Base-by-base conservation (phyloP, 2,113 vertebrate genomes). In the Strix uralensis region DNA sequence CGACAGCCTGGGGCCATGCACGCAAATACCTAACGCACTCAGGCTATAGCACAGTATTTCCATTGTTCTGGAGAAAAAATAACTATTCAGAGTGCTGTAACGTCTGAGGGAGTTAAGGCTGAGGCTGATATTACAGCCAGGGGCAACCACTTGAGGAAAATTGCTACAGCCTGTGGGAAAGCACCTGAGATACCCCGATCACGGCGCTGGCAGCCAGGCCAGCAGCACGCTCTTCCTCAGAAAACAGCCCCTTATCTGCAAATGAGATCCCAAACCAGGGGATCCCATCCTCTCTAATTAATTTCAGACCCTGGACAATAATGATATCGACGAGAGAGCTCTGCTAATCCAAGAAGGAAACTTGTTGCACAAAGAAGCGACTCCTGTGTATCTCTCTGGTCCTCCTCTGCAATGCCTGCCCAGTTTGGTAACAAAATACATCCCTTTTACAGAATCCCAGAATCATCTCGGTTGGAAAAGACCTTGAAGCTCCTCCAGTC, bases 11-110 rank as follows among this genome's bases (percentile, higher is more conserved):
- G 22, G 51, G 73, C 49, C 2, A 2, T 4, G 21, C 49, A n/a
- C 0, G 0, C 8, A 34, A 36, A 69, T 6, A 59, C 6, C 1
- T 0, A 0, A 34, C 5, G 13, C 32, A 1, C 32, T n/a, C 11
- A 12, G 29, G 75, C 36, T 32, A 15, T 1, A 30, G 38, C 29
- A 23, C 10, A 3, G 54, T 5, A 26, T 69, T 94, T n/a, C 59
- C 40, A 11, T 30, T 22, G 21, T 40, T n/a, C 49, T 12, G 46
- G 25, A 46, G 73, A 30, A 29, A 13, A 47, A 27, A 16, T 16
- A 83, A 6, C 38, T 18, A 3, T 11, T 4, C 22, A 29, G 49
- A 55, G 49, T 7, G 34, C 57, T 22, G 21, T 9, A 0, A 0
- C 0, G 22, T 10, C 42, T 26, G 3, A 6, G 10, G 63, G n/a